Conservation (phyloP, 2,797 vertebrate genomes). For the Diplodus puntazzo region DNA sequence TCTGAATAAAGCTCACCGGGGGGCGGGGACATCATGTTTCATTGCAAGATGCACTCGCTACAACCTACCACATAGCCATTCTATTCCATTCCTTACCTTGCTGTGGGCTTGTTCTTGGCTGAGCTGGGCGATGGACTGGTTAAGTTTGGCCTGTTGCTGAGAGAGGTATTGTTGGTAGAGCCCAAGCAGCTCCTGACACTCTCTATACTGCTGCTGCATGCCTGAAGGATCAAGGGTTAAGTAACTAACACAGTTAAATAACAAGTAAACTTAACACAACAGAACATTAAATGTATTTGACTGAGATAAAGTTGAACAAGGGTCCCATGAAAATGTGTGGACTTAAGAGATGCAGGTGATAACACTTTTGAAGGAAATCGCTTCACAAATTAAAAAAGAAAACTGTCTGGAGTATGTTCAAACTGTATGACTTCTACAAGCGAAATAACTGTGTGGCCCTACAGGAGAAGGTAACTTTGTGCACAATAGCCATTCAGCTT, state of each 20-base stretch:
- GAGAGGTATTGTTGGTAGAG: constrained; percentile 97
- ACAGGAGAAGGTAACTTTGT: constrained; percentile 19
- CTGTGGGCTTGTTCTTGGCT: constrained; percentile 77
- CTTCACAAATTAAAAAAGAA: neutral
- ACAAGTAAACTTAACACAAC: constrained; percentile 17
- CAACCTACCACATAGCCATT: neutral
- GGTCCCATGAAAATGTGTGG: neutral
- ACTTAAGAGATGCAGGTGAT: neutral
- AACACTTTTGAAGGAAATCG: constrained; percentile 1
- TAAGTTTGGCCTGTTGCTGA: constrained; percentile 94
- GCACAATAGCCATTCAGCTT: constrained; percentile 17
- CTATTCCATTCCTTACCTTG: constrained; percentile 73
- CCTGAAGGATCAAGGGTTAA: constrained; percentile 88
- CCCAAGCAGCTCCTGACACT: constrained; percentile 95
- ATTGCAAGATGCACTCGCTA: constrained; percentile 4
- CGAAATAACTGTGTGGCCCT: constrained; percentile 7
- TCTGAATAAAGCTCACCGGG: constrained; percentile 25
- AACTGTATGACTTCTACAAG: neutral
- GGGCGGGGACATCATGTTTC: neutral
- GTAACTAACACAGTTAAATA: constrained; percentile 46
- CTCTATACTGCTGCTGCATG: constrained; percentile 95
- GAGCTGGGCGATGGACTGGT: constrained; percentile 89
- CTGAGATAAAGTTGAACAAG: neutral
- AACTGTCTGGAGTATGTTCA: neutral
- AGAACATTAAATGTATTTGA: constrained; percentile 21